Percentiles rank a stretch among this genome's conserved stretches.
These are phyloP conservation scores for Dasysyrphus albostriatus DNA, from an alignment of 2,888 invertebrate species.

Conservation along the genomic window DNA sequence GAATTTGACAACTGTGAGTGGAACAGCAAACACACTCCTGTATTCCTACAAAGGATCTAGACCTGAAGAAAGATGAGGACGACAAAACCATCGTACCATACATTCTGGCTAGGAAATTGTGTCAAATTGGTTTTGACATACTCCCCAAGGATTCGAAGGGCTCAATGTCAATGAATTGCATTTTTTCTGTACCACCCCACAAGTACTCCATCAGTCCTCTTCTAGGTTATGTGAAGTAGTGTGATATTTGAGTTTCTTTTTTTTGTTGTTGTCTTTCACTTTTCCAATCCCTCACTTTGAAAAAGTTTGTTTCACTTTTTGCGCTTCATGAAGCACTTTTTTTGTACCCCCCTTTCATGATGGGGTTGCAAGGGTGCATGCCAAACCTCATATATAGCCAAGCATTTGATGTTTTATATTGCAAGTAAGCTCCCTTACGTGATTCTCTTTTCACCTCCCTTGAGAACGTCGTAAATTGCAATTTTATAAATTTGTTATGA, in stretches of 20 bases:
- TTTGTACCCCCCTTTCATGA: slow-evolving; percentile 29
- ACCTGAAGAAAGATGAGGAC: slow-evolving; percentile 45
- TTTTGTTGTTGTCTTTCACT: slow-evolving; percentile 16
- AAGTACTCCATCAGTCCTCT: slow-evolving; percentile 38
- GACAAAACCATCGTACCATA: slow-evolving; percentile 58
- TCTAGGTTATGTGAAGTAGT: slow-evolving; percentile 42
- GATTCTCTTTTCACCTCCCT: slow-evolving; percentile 43
- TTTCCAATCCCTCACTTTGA: neutral
- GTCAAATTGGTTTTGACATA: slow-evolving; percentile 75
- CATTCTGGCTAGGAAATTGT: slow-evolving; percentile 68
- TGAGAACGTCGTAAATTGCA: slow-evolving; percentile 70
- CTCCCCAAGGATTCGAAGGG: slow-evolving; percentile 70
- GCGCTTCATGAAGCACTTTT: slow-evolving; percentile 55
- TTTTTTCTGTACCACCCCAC: slow-evolving; percentile 33
- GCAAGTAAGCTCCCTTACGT: slow-evolving; percentile 47
- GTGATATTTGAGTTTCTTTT: slow-evolving; percentile 30
- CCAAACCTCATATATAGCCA: slow-evolving; percentile 7
- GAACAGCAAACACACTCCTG: slow-evolving; percentile 11
- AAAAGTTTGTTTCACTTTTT: slow-evolving; percentile 60
- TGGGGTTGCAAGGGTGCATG: slow-evolving; percentile 59
- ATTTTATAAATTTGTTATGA: slow-evolving; percentile 76
- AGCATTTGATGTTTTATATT: slow-evolving; percentile 34
- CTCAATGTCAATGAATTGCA: slow-evolving; percentile 73
- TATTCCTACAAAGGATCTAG: slow-evolving; percentile 29
- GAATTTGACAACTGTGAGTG: slow-evolving; percentile 36